Percentiles rank a stretch among this genome's conserved stretches.
Conservation (phyloP, 2,797 vertebrate genomes). For the Myotis myotis region DNA sequence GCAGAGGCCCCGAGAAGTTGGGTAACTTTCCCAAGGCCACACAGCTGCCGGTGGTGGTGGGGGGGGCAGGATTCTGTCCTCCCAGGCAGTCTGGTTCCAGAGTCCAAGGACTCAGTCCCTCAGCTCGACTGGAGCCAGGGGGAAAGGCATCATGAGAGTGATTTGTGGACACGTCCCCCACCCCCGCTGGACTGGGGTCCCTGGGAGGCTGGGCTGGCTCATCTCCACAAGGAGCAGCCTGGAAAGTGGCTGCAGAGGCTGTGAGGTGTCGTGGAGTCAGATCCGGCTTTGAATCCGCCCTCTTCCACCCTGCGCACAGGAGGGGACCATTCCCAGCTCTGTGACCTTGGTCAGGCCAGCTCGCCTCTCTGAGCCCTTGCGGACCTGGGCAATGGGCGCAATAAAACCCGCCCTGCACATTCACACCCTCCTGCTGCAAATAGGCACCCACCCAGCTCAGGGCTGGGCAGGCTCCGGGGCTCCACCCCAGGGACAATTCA, state of each 20-base stretch:
- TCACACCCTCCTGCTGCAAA: accelerated
- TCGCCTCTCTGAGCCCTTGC: background rate
- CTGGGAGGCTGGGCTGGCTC: background rate
- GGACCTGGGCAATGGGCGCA: background rate
- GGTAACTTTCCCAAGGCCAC: background rate
- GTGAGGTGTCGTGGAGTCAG: background rate
- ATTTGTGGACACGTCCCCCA: accelerated
- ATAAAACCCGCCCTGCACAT: background rate
- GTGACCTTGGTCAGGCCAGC: background rate
- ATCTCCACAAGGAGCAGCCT: background rate
- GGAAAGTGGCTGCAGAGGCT: background rate
- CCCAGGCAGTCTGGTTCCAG: background rate
- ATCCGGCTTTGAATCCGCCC: background rate
- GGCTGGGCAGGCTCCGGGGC: background rate
- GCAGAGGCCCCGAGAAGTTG: background rate
- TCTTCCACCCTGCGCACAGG: accelerated
- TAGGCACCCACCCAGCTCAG: accelerated
- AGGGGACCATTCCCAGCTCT: accelerated
- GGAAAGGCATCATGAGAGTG: accelerated
- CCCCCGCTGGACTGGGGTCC: background rate
- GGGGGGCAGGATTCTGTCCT: too few species aligned
- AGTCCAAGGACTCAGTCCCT: background rate
- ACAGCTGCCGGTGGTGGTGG: background rate
- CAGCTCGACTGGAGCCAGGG: too few species aligned
- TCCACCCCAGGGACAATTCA: accelerated